phyloP scores from a whole-genome alignment of 2,888 invertebrate species.

The Stenodema calcarata region DNA sequence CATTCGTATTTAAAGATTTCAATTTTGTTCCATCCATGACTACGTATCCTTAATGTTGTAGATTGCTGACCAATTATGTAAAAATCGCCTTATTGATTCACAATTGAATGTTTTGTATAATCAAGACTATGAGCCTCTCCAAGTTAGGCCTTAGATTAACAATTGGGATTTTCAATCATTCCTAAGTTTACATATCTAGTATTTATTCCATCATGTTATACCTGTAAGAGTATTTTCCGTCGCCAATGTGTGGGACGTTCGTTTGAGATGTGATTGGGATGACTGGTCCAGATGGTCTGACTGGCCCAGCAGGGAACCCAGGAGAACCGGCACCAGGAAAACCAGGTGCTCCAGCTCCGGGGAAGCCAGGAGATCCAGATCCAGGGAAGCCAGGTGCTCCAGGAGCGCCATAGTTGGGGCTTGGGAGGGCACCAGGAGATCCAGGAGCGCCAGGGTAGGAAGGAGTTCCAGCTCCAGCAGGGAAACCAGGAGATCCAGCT shows the following conservation, averaged over 20 bases:
- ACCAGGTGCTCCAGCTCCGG: neutral
- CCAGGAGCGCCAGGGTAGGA: slow-evolving; percentile 28
- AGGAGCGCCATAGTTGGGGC: slow-evolving; percentile 1
- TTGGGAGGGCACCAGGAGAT: neutral
- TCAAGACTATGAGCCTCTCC: too few relatives aligned
- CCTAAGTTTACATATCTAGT: too few relatives aligned
- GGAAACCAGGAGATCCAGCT: slow-evolving; percentile 54
- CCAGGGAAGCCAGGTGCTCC: neutral
- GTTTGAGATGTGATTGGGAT: slow-evolving; percentile 69
- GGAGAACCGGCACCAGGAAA: neutral
- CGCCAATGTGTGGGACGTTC: slow-evolving; percentile 68
- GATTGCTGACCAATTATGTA: too few relatives aligned
- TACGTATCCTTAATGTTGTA: too few relatives aligned
- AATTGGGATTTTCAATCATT: too few relatives aligned
- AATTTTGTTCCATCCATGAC: too few relatives aligned
- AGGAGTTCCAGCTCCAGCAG: slow-evolving; percentile 36
- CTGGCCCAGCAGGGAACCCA: slow-evolving; percentile 56
- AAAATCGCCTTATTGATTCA: too few relatives aligned
- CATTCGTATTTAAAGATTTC: too few relatives aligned
- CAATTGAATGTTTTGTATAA: too few relatives aligned
- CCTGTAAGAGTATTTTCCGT: slow-evolving; percentile 72
- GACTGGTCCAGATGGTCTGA: slow-evolving; percentile 58
- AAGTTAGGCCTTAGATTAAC: too few relatives aligned
- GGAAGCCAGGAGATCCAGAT: neutral
- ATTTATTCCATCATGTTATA: too few relatives aligned